A percentile compares a stretch with the other conserved stretches of the same genome.
Conservation (phyloP, 2,113 vertebrate species). For the Clupea harengus region DNA sequence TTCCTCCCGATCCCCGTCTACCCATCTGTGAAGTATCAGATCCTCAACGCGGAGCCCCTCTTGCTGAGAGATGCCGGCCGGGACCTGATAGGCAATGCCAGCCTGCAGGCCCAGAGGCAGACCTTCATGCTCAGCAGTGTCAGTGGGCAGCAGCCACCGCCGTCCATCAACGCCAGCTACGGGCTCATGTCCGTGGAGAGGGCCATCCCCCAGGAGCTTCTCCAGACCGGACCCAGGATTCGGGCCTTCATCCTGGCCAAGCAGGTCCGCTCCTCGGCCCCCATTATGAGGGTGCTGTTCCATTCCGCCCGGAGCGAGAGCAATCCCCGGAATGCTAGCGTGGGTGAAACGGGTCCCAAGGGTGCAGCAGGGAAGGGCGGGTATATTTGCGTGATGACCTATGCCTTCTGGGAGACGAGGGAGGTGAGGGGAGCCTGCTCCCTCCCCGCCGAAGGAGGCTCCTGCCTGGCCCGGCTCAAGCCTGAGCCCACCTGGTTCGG, state of each 20-base stretch:
- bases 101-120: constrained; percentile 75
- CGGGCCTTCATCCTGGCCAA: constrained; percentile 72
- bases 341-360: background rate
- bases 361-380: constrained; percentile 12
- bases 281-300: constrained; percentile 82
- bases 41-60: constrained; percentile 79
- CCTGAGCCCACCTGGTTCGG: constrained; percentile 81
- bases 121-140: constrained; percentile 80
- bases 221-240: constrained; percentile 76
- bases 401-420: constrained; percentile 81
- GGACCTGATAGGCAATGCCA: constrained; percentile 78
- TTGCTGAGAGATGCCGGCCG: constrained; percentile 80
- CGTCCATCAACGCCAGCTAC: constrained; percentile 80
- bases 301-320: constrained; percentile 70
- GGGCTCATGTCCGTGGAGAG: constrained; percentile 80
- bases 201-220: constrained; percentile 72
- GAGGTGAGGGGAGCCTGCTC: constrained; percentile 80
- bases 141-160: constrained; percentile 61
- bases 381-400: constrained; percentile 77
- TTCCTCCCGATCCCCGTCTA: constrained; percentile 74
- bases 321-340: constrained; percentile 33
- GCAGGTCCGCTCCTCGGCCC: constrained; percentile 76
- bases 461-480: constrained; percentile 82
- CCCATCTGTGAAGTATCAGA: constrained; percentile 76
- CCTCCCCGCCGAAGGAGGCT: constrained; percentile 70